Conservation (phyloP, 2,888 invertebrate genomes). For the Harpalus rufipes region DNA sequence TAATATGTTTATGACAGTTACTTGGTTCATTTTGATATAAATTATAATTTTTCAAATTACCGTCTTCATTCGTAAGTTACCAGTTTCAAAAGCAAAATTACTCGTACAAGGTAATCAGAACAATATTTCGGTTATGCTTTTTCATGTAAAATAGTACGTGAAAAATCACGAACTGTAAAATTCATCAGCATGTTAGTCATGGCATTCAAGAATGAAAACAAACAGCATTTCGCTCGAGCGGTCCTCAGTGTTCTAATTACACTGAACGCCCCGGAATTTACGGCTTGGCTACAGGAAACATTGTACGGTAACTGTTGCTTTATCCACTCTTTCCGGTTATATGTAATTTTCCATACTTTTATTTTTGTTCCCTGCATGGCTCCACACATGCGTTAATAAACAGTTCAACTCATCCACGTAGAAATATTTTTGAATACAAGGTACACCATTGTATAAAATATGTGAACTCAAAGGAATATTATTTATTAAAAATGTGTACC, state of each 20-base stretch:
- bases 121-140: constrained; percentile 9
- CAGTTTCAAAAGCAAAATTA: background rate
- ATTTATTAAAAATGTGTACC: background rate
- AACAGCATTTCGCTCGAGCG: constrained; percentile 50
- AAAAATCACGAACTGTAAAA: constrained; percentile 52
- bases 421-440: constrained; percentile 12
- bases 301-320: constrained; percentile 56
- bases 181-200: constrained; percentile 55
- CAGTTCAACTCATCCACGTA: background rate
- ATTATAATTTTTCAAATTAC: too few relatives aligned
- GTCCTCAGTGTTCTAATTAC: constrained; percentile 55
- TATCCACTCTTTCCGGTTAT: constrained; percentile 49
- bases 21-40: too few relatives aligned
- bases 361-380: constrained; percentile 11
- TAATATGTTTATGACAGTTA: too few relatives aligned
- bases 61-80: background rate
- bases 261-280: constrained; percentile 20
- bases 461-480: background rate
- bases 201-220: constrained; percentile 57
- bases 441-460: background rate
- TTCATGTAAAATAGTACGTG: constrained; percentile 9
- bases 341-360: constrained; percentile 39
- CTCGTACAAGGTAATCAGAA: background rate
- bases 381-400: constrained; percentile 56
- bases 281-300: constrained; percentile 28